These are phyloP conservation scores for Suncus etruscus DNA, from an alignment of 2,113 vertebrate genomes.

Conservation along the genomic window DNA sequence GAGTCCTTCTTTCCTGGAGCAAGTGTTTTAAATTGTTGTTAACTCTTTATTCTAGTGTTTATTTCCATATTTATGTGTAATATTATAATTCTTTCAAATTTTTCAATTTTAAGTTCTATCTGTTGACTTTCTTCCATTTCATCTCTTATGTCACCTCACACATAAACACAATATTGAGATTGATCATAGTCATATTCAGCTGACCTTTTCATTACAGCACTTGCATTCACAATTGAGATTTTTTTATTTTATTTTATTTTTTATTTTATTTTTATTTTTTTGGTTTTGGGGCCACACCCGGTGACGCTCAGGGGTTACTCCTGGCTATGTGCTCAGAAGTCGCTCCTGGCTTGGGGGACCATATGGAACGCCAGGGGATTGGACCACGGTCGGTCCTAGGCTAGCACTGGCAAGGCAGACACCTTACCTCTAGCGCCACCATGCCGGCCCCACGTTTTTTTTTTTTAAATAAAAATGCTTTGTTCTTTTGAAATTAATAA, in stretches of 20 bases:
- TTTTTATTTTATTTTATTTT: background rate
- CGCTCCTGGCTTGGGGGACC: too few species aligned
- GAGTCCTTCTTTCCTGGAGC: conserved; percentile 52
- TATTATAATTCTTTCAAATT: background rate
- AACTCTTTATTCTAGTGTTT: conserved; percentile 55
- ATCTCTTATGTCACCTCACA: background rate
- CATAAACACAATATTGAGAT: background rate
- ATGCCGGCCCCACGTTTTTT: background rate
- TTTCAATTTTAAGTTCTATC: conserved; percentile 34
- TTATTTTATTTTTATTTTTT: too few species aligned
- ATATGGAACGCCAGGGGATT: too few species aligned
- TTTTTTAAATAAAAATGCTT: conserved; percentile 12
- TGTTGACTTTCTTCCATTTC: background rate
- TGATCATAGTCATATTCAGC: background rate
- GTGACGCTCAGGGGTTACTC: too few species aligned
- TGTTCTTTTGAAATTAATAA: background rate
- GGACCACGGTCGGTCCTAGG: too few species aligned
- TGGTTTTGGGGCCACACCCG: too few species aligned
- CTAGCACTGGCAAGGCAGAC: too few species aligned
- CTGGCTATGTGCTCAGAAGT: too few species aligned
- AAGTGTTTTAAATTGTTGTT: conserved; percentile 50
- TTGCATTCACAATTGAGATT: background rate
- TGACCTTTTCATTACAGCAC: background rate
- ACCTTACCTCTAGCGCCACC: too few species aligned
- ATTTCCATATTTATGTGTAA: conserved; percentile 47